Percentiles rank a stretch among this genome's conserved stretches.
These are phyloP conservation scores for Huso huso DNA, from an alignment of 2,797 vertebrate genomes.

Conservation along the genomic window DNA sequence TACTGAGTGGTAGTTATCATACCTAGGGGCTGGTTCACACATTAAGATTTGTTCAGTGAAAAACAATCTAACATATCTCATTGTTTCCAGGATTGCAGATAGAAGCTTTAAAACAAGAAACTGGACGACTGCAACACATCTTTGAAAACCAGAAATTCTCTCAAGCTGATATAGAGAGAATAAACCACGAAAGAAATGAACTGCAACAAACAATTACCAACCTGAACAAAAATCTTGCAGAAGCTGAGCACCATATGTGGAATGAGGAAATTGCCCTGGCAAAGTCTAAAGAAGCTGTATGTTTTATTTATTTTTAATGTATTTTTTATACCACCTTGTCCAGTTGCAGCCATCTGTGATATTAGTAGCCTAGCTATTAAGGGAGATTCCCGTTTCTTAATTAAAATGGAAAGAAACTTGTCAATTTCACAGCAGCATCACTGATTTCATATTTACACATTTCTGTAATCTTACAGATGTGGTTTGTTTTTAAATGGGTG, in stretches of 20 bases:
- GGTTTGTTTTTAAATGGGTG: too few relatives aligned
- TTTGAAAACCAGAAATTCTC: constrained; percentile 87
- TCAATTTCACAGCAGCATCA: too few relatives aligned
- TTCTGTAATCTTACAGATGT: too few relatives aligned
- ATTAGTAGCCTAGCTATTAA: too few relatives aligned
- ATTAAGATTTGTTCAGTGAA: neutral
- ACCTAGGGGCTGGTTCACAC: neutral
- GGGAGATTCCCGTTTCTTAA: too few relatives aligned
- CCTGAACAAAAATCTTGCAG: constrained; percentile 70
- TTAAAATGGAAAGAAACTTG: neutral
- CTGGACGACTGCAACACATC: constrained; percentile 62
- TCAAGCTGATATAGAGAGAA: constrained; percentile 82
- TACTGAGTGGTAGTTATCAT: neutral
- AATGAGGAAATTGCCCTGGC: constrained; percentile 82
- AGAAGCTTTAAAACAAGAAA: constrained; percentile 75
- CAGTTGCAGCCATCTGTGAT: too few relatives aligned
- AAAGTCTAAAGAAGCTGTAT: constrained; percentile 74
- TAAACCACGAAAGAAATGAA: constrained; percentile 84
- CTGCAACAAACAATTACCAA: constrained; percentile 75
- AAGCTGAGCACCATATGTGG: constrained; percentile 80
- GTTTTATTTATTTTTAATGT: constrained; percentile 11
- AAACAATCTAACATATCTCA: neutral
- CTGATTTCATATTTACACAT: too few relatives aligned
- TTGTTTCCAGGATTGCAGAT: constrained; percentile 61
- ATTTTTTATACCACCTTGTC: too few relatives aligned